Conservation (phyloP, 2,113 vertebrate species). For the Aptenodytes patagonicus region DNA sequence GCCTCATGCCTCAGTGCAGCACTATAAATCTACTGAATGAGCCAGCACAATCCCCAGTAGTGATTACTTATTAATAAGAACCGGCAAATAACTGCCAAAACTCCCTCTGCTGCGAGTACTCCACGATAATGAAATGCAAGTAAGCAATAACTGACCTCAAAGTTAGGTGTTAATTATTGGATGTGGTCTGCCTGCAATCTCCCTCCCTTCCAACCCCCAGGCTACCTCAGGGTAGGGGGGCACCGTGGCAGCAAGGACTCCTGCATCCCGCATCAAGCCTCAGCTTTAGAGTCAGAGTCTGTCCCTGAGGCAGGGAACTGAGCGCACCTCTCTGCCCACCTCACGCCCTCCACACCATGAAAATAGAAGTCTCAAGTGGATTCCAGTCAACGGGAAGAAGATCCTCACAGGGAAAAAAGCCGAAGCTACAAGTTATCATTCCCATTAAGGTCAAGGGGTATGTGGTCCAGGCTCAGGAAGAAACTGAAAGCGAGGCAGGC, state of each 20-base stretch:
- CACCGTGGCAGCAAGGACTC: not conserved
- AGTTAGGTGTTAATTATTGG: constrained; percentile 61
- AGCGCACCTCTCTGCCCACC: rapidly evolving
- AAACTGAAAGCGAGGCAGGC: not conserved
- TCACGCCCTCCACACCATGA: not conserved
- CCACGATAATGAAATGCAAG: constrained; percentile 65
- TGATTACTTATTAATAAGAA: constrained; percentile 72
- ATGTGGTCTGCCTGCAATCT: constrained; percentile 9
- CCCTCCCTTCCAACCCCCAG: not conserved
- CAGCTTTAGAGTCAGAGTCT: not conserved
- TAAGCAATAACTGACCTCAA: constrained; percentile 60
- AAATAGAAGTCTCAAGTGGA: not conserved
- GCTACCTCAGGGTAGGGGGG: not conserved
- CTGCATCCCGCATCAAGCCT: not conserved
- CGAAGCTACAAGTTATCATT: not conserved
- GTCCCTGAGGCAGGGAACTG: rapidly evolving
- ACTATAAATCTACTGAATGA: constrained; percentile 67
- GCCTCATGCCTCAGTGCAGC: constrained; percentile 58
- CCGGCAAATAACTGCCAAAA: constrained; percentile 57
- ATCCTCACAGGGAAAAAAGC: not conserved
- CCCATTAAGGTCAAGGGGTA: not conserved
- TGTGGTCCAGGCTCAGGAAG: not conserved
- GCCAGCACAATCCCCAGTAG: constrained; percentile 59
- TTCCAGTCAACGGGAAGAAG: not conserved
- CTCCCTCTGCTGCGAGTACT: constrained; percentile 49